Evolutionary conservation across 2,797 vertebrate species (phyloP).

Genomic region (Otolemur crassicaudatus): DNA sequence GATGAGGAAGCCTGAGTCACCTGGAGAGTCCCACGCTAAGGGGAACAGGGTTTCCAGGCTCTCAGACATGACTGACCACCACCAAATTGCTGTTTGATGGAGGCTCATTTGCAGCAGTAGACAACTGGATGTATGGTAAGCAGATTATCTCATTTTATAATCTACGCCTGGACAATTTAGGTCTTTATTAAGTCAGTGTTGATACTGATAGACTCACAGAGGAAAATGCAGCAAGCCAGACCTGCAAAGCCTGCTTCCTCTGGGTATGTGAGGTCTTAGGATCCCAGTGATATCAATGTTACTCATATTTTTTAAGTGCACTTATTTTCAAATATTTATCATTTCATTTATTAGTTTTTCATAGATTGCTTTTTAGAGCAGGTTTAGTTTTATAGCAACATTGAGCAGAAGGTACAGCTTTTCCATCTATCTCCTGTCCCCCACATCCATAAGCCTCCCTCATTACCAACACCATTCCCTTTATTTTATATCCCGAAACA

Average conservation of each 20-base stretch:
- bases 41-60: background rate
- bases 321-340: background rate
- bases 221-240: background rate
- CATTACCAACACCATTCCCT: background rate
- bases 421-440: background rate
- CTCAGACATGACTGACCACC: background rate
- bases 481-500: constrained; percentile 48
- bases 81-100: background rate
- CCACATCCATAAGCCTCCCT: background rate
- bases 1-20: background rate
- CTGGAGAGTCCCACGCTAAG: background rate
- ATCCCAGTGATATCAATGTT: background rate
- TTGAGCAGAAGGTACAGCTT: background rate
- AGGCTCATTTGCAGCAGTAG: background rate
- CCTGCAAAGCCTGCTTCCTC: background rate
- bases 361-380: background rate
- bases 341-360: background rate
- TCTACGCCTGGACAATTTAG: background rate
- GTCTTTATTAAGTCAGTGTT: background rate
- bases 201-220: background rate
- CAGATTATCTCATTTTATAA: background rate
- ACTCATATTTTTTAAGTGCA: background rate
- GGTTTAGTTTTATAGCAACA: background rate
- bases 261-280: background rate
- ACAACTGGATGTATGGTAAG: background rate